Evolutionary conservation across 2,888 invertebrate species (phyloP).

Genomic region (Athripsodes cinereus): DNA sequence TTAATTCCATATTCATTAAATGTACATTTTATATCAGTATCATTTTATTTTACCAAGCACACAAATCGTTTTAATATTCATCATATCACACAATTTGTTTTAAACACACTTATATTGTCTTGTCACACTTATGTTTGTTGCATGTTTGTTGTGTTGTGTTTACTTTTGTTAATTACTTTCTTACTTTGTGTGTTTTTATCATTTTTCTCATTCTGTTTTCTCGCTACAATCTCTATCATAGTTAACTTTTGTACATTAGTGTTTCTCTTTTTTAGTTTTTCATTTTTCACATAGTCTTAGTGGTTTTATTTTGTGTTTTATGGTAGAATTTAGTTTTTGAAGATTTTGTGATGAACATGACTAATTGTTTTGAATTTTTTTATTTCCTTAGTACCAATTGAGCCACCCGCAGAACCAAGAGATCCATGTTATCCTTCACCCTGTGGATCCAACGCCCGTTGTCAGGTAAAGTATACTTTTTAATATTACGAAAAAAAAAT

Average conservation of each 20-base stretch:
- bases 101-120: no score
- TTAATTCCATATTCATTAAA: neutral
- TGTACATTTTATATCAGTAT: neutral
- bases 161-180: no score
- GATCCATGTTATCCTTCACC: conserved; percentile 84
- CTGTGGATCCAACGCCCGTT: conserved; percentile 76
- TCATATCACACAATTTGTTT: neutral
- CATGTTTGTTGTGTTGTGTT: conserved; percentile 5
- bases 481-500: no score
- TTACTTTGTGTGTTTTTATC: no score
- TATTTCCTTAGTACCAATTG: conserved; percentile 33
- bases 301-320: conserved; percentile 1
- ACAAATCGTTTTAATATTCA: neutral
- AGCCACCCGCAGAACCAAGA: conserved; percentile 39
- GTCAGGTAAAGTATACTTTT: conserved; percentile 67
- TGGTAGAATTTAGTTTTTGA: neutral
- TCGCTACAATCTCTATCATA: neutral
- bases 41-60: neutral
- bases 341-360: neutral
- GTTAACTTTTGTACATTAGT: neutral
- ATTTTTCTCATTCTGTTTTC: no score
- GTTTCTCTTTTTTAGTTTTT: neutral
- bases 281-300: neutral
- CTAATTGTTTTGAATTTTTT: neutral
- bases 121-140: neutral